phyloP scores from a whole-genome alignment of 2,888 invertebrate genomes.

The Andrena camellia region DNA sequence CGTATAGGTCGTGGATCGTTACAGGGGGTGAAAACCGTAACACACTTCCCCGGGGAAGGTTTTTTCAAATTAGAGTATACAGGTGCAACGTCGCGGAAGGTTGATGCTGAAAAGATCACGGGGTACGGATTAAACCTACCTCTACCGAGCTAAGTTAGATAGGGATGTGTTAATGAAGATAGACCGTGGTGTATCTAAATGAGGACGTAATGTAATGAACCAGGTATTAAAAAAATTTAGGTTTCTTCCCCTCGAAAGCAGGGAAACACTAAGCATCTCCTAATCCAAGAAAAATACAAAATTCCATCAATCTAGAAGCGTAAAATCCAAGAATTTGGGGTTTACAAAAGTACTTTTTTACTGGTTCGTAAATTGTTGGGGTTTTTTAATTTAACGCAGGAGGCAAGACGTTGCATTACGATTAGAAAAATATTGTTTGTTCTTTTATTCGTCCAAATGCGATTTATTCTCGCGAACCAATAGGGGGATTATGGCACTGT shows the following conservation, averaged over 20 bases:
- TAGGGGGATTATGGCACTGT: not conserved
- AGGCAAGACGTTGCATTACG: too few relatives aligned
- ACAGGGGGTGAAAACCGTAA: conserved; percentile 27
- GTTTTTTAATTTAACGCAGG: too few relatives aligned
- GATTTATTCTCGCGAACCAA: conserved; percentile 18
- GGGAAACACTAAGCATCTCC: not conserved
- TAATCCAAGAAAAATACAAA: not conserved
- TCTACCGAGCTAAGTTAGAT: conserved; percentile 36
- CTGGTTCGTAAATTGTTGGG: too few relatives aligned
- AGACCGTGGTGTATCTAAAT: conserved; percentile 10
- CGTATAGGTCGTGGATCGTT: conserved; percentile 35
- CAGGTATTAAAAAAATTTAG: not conserved
- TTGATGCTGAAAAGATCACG: conserved; percentile 47
- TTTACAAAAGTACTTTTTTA: too few relatives aligned
- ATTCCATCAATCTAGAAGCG: not conserved
- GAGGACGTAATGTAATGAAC: not conserved
- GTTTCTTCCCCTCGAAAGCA: not conserved
- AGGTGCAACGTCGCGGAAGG: conserved; percentile 38
- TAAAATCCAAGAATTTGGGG: not conserved
- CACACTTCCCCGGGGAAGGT: not conserved
- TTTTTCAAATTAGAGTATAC: conserved; percentile 46
- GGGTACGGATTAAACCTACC: conserved; percentile 29
- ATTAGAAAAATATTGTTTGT: too few relatives aligned
- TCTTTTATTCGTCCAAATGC: not conserved
- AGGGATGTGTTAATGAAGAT: conserved; percentile 18